Base-by-base conservation (phyloP, 2,797 vertebrate genomes). In the Tamandua tetradactyla region DNA sequence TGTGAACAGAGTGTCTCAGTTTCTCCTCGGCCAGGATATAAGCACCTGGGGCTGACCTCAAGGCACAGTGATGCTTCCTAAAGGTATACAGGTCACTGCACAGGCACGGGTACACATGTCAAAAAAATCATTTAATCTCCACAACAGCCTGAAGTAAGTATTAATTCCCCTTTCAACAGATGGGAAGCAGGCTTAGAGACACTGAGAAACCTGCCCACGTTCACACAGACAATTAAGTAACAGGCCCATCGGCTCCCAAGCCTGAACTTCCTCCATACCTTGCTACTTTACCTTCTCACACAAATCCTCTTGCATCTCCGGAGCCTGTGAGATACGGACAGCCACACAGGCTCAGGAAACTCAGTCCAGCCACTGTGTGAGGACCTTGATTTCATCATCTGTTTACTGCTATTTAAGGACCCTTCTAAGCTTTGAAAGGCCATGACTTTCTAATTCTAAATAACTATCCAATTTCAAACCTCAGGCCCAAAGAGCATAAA, bases 1-100 rank as follows among this genome's bases (percentile, higher is more conserved):
- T 3, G 13, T 5, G 35, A 37, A 49, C 3, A 3, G 2, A 15
- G 69, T 1, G 2, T 44, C 52, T 3, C 10, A 7, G 13, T n/a
- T 30, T 23, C 32, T n/a, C n/a, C 59, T 55, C 0, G 1, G 59
- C 27, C 22, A 18, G 52, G n/a, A 62, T 10, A 1, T 4, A 25
- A 55, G 66, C 37, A 86, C 10, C n/a, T 4, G 66, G 74, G 32
- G 12, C 62, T 20, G 61, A 42, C 22, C 14, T 14, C 14, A 35
- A 25, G 27, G 25, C 5, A 22, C 25, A 14, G 11, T 0, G 5
- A 15, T 69, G 62, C 40, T 68, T 74, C 47, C 35, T 7, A 37
- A 40, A 30, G 12, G 25, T 3, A 27, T 1, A 22, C 14, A 14
- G 74, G 61, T 40, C 59, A 76, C 10, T 27, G 18, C n/a, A 55